A percentile compares a stretch with the other conserved stretches of the same genome.
phyloP scores from a whole-genome alignment of 2,113 vertebrate genomes.

The Cochlearius cochlearius region DNA sequence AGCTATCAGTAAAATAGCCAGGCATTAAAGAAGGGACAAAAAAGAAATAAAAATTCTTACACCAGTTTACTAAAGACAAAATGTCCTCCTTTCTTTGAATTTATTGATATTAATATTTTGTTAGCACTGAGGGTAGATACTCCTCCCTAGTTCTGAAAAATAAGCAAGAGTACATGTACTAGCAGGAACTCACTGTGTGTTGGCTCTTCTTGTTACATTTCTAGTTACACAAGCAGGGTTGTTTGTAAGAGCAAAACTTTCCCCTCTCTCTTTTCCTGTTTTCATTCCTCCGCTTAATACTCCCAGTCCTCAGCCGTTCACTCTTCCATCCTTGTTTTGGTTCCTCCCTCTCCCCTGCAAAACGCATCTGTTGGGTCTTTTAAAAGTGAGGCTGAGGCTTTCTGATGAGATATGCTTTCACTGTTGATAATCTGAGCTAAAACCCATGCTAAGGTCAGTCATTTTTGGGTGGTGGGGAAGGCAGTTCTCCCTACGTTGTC shows the following conservation, averaged over 20 bases:
- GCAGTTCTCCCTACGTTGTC: not conserved
- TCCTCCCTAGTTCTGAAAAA: not conserved
- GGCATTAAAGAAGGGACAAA: fast-evolving
- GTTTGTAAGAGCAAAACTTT: not conserved
- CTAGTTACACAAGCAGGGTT: not conserved
- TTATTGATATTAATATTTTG: not conserved
- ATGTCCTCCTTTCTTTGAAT: not conserved
- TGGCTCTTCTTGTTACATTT: not conserved
- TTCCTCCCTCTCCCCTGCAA: not conserved
- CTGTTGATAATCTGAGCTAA: not conserved
- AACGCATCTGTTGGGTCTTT: not conserved
- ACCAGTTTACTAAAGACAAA: not conserved
- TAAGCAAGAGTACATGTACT: not conserved
- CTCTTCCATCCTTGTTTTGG: not conserved
- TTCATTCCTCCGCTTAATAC: not conserved
- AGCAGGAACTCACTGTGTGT: not conserved
- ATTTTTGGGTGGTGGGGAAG: not conserved
- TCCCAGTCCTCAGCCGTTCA: not conserved
- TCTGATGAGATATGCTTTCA: not conserved
- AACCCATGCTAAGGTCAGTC: fast-evolving
- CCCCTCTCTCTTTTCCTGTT: not conserved
- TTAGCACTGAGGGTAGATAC: not conserved
- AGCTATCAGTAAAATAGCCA: not conserved
- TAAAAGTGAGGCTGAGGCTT: not conserved
- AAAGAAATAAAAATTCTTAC: not conserved